Base-by-base conservation (phyloP, 2,113 vertebrate genomes). In the Oplegnathus fasciatus region DNA sequence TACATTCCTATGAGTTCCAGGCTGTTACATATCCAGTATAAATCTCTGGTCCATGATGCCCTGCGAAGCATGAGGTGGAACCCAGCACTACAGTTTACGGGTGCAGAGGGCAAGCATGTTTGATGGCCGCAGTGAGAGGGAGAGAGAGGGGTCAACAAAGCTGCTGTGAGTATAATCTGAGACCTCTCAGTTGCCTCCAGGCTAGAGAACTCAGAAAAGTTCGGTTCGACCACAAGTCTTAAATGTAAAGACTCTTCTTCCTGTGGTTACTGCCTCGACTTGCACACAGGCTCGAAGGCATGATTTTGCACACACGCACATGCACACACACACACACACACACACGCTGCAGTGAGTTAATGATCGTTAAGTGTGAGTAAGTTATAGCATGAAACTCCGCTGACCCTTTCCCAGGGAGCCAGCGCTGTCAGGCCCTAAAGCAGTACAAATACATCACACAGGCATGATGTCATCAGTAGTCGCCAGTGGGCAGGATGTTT, bases 381-480 rank as follows among this genome's bases (percentile, higher is more conserved):
- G 88, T 94, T 94, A 91, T 91, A 89, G 93, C 87, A 83, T 91
- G 84, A 86, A 92, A 89, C 79, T 89, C 74, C 20, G 24, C 57
- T 93, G 91, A 92, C 88, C 90, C 84, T 84, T 69, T 93, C 83
- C 86, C 87, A 83, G 88, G 80, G 74, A 88, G 76, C 66, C 86
- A 6, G 44, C 6, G 83, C 89, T 85, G 88, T 91, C 88, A 79
- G 78, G 72, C 57, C 71, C 64, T 70, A 58, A 83, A 88, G 89
- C 85, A 80, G 86, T 65, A 86, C 84, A 93, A 90, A 94, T 92
- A 89, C 89, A 93, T 93, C 91, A 90, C 34, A 52, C 75, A 84
- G 88, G 74, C 79, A 93, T 95, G 93, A 94, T 94, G 94, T 95
- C 94, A 95, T 92, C 86, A 85, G 86, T 40, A 84, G 91, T 88